Base-by-base conservation (phyloP, 2,888 invertebrate genomes). In the Idaea straminata region DNA sequence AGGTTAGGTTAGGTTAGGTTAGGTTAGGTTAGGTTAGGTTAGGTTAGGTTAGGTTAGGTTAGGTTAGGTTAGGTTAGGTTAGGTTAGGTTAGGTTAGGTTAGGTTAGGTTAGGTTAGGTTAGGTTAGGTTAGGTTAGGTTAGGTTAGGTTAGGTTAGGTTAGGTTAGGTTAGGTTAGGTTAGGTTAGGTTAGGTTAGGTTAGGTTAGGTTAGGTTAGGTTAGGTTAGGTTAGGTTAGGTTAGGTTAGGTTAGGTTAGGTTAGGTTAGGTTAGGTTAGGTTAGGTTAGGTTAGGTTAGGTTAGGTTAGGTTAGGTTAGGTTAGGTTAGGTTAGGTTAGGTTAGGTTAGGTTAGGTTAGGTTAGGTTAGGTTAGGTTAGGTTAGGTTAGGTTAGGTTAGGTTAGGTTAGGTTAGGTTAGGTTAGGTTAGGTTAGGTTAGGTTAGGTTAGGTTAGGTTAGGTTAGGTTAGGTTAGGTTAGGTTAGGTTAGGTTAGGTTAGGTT, bases 131-230 rank as follows among this genome's bases (percentile, higher is more conserved):
- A 61, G 61, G 61, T 61, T 61, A 61, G 61, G 61, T 61, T 61
- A 61, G 61, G 61, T 61, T 61, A 61, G 61, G 61, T 61, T 61
- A 61, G 61, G 61, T 61, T 61, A 61, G 61, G 61, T 47, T 47
- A 47, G 47, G 47, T 62, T 62, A 62, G 62, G 62, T 62, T 62
- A 62, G 62, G 62, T 62, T 62, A 62, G 62, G 62, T 62, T 62
- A 62, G 62, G 62, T 62, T 62, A 62, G 62, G 62, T 62, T 62
- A 62, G 62, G 62, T 62, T 62, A 62, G 62, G 62, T 62, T 62
- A 62, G 62, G 62, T 62, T 62, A 62, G 62, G 62, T 62, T 62
- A 62, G 62, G 62, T 62, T 62, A 62, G 62, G 62, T 62, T 62
- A 62, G 62, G 62, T 62, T 62, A 62, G 62, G 62, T 62, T 62